Conservation (phyloP, 2,113 vertebrate genomes). For the Dromas ardeola region DNA sequence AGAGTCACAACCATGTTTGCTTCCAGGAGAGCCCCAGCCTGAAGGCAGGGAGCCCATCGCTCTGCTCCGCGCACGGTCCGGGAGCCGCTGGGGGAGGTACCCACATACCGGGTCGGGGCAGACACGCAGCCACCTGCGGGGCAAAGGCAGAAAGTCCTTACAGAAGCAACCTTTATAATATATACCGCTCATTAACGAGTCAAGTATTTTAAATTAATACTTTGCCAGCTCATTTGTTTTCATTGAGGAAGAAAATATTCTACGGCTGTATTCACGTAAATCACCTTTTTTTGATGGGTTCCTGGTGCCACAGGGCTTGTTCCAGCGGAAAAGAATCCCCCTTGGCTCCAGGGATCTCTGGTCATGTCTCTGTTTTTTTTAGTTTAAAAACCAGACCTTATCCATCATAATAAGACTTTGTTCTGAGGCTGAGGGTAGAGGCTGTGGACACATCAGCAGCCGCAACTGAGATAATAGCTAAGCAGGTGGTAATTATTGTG, state of each 20-base stretch:
- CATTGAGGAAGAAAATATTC: neutral
- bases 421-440: neutral
- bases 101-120: neutral
- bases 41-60: neutral
- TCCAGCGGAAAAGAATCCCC: neutral
- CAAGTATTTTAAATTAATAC: conserved; percentile 44
- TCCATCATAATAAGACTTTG: conserved; percentile 12
- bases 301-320: conserved; percentile 31
- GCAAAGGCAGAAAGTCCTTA: neutral
- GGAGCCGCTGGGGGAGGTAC: neutral
- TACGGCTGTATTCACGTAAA: neutral
- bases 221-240: conserved; percentile 61
- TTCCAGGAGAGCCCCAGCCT: neutral
- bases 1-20: neutral
- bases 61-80: rapidly evolving
- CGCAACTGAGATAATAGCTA: neutral
- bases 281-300: conserved; percentile 37
- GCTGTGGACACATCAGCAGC: neutral
- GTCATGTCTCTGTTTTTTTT: neutral
- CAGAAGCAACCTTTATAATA: neutral
- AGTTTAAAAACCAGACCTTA: neutral
- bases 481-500: conserved; percentile 28
- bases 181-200: conserved; percentile 10
- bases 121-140: neutral
- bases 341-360: neutral